phyloP scores from a whole-genome alignment of 2,888 invertebrate species.

The Plemyria rubiginata region DNA sequence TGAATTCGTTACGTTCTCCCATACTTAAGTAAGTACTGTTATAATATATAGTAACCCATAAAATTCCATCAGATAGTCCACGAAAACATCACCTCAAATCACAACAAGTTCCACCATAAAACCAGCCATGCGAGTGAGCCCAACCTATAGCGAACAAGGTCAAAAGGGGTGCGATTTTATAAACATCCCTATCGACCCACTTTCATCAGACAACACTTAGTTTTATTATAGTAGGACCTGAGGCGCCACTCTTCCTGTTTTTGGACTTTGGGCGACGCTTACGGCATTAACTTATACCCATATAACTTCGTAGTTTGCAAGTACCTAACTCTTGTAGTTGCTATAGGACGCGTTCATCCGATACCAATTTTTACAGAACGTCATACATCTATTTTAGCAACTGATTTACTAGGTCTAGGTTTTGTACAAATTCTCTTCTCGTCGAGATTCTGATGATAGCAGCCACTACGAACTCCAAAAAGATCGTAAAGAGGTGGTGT shows the following conservation, averaged over 20 bases:
- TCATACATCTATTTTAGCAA: too few species aligned
- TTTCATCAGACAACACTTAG: constrained; percentile 17
- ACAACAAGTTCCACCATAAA: constrained; percentile 30
- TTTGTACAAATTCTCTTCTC: too few species aligned
- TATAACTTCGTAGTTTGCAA: constrained; percentile 5
- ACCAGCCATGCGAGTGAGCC: constrained; percentile 26
- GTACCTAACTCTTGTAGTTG: too few species aligned
- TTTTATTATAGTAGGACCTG: constrained; percentile 19
- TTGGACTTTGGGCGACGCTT: constrained; percentile 20
- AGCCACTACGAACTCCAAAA: too few species aligned
- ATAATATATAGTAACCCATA: not conserved
- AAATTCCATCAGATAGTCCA: constrained; percentile 1
- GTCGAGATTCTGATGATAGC: too few species aligned
- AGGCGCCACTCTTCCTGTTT: constrained; percentile 40
- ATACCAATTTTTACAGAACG: too few species aligned
- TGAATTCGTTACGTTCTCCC: too few species aligned
- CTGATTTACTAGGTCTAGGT: too few species aligned
- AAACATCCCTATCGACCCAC: constrained; percentile 40
- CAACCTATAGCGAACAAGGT: constrained; percentile 34
- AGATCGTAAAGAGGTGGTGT: too few species aligned
- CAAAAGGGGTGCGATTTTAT: constrained; percentile 39
- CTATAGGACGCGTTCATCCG: too few species aligned
- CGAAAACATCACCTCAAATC: constrained; percentile 22
- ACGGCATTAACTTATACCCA: constrained; percentile 5
- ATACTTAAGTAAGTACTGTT: not conserved